These are phyloP conservation scores for Gonocerus acuteangulatus DNA, from an alignment of 2,888 invertebrate genomes.

Conservation along the genomic window DNA sequence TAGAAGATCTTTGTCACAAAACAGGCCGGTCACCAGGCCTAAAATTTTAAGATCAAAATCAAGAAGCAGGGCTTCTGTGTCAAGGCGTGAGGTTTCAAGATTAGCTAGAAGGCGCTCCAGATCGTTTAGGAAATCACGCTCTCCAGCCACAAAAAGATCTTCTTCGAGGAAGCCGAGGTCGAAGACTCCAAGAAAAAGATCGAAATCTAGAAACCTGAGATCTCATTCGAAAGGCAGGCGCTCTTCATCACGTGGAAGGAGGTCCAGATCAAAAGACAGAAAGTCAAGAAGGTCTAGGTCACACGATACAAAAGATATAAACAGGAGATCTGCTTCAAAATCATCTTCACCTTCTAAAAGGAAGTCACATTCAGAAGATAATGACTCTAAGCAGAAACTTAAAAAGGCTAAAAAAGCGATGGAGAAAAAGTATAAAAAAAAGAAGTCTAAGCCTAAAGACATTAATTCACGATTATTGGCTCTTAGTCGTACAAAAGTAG, in stretches of 20 bases:
- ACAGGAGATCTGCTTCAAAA: slow-evolving; percentile 1
- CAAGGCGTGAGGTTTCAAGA: neutral
- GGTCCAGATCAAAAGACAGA: slow-evolving; percentile 10
- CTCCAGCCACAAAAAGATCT: neutral
- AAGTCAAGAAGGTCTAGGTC: neutral
- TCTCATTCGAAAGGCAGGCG: slow-evolving; percentile 12
- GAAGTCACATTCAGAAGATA: neutral
- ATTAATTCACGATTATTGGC: slow-evolving; percentile 15
- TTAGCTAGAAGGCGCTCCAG: neutral
- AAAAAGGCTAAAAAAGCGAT: slow-evolving; percentile 1
- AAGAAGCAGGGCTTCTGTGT: neutral
- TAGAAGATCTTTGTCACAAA: neutral
- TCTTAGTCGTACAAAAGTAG: slow-evolving; percentile 10
- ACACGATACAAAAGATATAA: neutral
- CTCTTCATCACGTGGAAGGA: neutral
- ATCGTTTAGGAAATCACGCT: slow-evolving; percentile 3
- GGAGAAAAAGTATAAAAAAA: neutral
- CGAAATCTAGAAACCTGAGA: slow-evolving; percentile 1
- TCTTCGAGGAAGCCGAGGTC: neutral
- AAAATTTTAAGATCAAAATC: slow-evolving; percentile 3
- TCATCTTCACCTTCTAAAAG: neutral
- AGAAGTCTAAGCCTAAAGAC: slow-evolving; percentile 9
- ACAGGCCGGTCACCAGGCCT: neutral
- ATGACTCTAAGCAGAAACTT: slow-evolving; percentile 9
- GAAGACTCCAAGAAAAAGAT: neutral